Evolutionary conservation across 2,888 invertebrate species (phyloP).

Genomic region (Synergus itoensis): DNA sequence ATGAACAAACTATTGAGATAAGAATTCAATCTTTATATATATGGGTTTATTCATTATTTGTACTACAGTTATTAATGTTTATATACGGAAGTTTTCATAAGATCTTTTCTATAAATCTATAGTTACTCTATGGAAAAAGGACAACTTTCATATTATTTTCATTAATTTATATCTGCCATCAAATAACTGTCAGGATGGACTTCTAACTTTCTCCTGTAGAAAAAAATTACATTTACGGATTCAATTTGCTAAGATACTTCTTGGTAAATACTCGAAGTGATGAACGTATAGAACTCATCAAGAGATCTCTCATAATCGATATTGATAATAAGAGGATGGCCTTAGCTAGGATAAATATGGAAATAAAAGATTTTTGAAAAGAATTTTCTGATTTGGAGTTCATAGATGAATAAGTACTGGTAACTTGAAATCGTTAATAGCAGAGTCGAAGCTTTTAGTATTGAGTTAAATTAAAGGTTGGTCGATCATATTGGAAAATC

Average conservation of each 20-base stretch:
- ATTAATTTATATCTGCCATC: neutral
- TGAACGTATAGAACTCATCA: neutral
- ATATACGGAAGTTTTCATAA: neutral
- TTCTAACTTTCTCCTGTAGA: conserved; percentile 20
- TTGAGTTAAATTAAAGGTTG: conserved; percentile 2
- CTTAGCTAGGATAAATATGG: too few species aligned
- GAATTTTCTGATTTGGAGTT: too few species aligned
- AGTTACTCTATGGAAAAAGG: neutral
- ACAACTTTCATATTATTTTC: neutral
- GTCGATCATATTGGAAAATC: conserved; percentile 47
- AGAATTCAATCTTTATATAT: neutral
- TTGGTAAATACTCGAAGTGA: conserved; percentile 5
- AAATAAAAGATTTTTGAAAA: too few species aligned
- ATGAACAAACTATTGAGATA: conserved; percentile 17
- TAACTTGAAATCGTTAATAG: too few species aligned
- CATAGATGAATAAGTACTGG: too few species aligned
- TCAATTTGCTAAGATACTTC: conserved; percentile 26
- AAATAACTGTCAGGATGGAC: neutral
- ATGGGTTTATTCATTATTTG: neutral
- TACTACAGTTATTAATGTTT: too few species aligned
- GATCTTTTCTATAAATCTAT: neutral
- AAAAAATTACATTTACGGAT: conserved; percentile 17
- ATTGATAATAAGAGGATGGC: neutral
- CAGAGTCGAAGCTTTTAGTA: too few species aligned
- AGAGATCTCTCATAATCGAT: neutral